Percentiles rank a stretch among this genome's conserved stretches.
phyloP scores from a whole-genome alignment of 2,888 invertebrate species.

The Cryptops parisi region DNA sequence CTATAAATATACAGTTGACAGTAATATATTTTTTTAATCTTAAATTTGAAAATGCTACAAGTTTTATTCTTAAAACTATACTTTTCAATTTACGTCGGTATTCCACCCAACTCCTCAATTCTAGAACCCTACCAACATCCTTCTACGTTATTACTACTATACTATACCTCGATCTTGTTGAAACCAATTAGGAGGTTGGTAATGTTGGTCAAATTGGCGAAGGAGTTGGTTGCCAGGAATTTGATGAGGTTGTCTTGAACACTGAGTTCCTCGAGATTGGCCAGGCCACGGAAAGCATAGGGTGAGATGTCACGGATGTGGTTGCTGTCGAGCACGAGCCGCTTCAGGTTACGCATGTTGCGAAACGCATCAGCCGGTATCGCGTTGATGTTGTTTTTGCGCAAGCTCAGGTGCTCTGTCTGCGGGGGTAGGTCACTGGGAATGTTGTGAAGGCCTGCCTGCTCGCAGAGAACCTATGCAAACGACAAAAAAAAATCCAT shows the following conservation, averaged over 20 bases:
- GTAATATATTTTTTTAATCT: too few species aligned
- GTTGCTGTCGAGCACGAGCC: conserved; percentile 73
- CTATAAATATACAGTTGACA: too few species aligned
- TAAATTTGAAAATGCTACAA: too few species aligned
- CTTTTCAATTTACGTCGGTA: too few species aligned
- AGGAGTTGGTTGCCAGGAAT: conserved; percentile 65
- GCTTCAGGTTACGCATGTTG: conserved; percentile 61
- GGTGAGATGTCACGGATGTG: conserved; percentile 67
- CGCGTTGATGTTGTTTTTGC: conserved; percentile 67
- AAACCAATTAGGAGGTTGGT: conserved; percentile 37
- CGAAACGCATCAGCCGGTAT: conserved; percentile 70
- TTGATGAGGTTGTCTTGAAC: conserved; percentile 74
- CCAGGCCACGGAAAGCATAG: conserved; percentile 69
- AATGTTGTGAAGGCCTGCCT: conserved; percentile 62
- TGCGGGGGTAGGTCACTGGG: conserved; percentile 54
- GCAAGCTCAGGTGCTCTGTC: conserved; percentile 70
- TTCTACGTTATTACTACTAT: too few species aligned
- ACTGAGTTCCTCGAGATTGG: conserved; percentile 48
- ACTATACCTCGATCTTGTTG: conserved; percentile 30
- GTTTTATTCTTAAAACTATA: too few species aligned
- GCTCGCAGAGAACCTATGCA: conserved; percentile 72
- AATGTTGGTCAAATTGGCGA: conserved; percentile 68
- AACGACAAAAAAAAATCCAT: conserved; percentile 22
- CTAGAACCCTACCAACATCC: too few species aligned
- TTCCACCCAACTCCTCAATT: too few species aligned